Base-by-base conservation (phyloP, 2,797 vertebrate genomes). In the Enteromius argenteus region DNA sequence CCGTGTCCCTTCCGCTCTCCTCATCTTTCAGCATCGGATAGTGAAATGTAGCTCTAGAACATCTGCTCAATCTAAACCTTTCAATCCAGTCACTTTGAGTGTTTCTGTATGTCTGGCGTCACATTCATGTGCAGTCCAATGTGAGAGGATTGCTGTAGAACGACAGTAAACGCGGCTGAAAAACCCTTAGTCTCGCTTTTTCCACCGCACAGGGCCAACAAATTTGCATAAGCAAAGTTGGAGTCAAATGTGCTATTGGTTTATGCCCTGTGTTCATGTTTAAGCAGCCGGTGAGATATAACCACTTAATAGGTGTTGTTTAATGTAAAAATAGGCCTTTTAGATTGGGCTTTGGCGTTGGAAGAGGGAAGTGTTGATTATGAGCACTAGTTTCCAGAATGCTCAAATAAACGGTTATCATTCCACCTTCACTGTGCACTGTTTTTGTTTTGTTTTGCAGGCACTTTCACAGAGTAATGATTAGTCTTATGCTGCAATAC, bases 191-290 rank as follows among this genome's bases (percentile, higher is more conserved):
- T 3, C 23, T 51, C 9, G 49, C 42, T 27, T 79, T 79, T 66
- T 79, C 23, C 75, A 62, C 17, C 0, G 27, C 30, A 49, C 62
- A 14, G 15, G 66, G 69, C 30, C 39, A 14, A n/a, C 27, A 15
- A 62, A 82, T 82, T 81, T 82, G 23, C 56, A 49, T 82, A 82
- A 64, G 42, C 69, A 81, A 82, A 68, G 8, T 37, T 62, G 19
- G n/a, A 3, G 6, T 35, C 67, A 15, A 58, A 46, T 56, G 23
- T 3, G 13, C 46, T 80, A 3, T 82, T 64, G 30, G 44, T 23
- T 82, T 49, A 35, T 5, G 0, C 67, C 35, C 32, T 71, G 67
- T 80, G 64, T 69, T 68, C 0, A 1, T 35, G 60, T 64, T 66
- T 9, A 42, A 19, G 53, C 56, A 58, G 39, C 39, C 11, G 13